Evolutionary conservation across 2,888 invertebrate species (phyloP).

Genomic region (Andrena flavipes): DNA sequence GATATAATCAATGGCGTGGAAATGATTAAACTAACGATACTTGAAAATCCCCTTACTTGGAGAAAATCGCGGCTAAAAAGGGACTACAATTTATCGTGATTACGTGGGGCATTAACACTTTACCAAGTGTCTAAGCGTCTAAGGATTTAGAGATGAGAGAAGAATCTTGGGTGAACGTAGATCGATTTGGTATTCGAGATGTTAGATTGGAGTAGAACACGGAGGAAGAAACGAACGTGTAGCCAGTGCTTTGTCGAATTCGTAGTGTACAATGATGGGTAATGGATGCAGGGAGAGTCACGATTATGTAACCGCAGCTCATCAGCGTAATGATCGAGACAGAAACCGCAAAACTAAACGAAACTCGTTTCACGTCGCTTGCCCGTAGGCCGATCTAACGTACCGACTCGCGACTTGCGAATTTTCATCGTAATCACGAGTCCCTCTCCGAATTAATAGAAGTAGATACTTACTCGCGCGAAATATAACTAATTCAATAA

Average conservation of each 20-base stretch:
- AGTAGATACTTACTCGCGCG: too few species aligned
- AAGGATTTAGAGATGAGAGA: too few species aligned
- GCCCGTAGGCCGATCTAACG: slow-evolving; percentile 4
- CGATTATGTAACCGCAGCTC: slow-evolving; percentile 75
- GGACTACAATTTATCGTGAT: background rate
- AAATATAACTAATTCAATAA: too few species aligned
- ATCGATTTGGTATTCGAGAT: too few species aligned
- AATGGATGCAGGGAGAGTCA: slow-evolving; percentile 13
- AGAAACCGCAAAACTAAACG: slow-evolving; percentile 56
- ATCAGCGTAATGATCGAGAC: slow-evolving; percentile 69
- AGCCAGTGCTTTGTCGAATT: background rate
- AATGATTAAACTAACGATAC: background rate
- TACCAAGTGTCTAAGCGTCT: too few species aligned
- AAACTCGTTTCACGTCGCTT: slow-evolving; percentile 53
- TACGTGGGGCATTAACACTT: too few species aligned
- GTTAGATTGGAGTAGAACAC: too few species aligned
- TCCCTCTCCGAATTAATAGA: too few species aligned
- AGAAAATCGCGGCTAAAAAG: background rate
- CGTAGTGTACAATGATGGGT: background rate
- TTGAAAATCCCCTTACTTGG: background rate
- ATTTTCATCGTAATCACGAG: background rate
- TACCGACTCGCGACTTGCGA: slow-evolving; percentile 1
- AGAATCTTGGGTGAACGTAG: too few species aligned
- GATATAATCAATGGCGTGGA: background rate
- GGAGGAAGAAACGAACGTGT: too few species aligned